phyloP scores from a whole-genome alignment of 2,113 vertebrate species.

The Phylloscopus trochiloides region DNA sequence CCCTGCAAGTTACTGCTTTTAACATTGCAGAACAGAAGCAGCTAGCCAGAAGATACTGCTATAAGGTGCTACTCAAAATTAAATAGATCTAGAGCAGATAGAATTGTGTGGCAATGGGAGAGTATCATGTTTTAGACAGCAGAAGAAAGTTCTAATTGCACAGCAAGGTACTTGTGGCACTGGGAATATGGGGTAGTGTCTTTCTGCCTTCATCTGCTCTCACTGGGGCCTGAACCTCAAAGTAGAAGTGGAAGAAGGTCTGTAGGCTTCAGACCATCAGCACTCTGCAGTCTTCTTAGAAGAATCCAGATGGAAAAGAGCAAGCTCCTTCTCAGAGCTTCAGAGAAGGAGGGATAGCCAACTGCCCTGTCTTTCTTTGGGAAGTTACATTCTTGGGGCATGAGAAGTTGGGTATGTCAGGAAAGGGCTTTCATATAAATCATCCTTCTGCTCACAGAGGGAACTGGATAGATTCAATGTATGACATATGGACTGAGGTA shows the following conservation, averaged over 20 bases:
- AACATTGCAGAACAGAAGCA: neutral
- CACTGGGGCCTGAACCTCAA: neutral
- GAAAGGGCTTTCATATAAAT: constrained; percentile 30
- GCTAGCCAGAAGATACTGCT: neutral
- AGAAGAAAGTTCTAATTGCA: neutral
- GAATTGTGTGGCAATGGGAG: neutral
- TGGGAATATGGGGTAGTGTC: neutral
- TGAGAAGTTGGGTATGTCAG: constrained; percentile 8
- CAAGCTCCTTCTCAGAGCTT: neutral
- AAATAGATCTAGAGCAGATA: neutral
- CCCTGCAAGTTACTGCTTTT: neutral
- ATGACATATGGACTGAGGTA: neutral
- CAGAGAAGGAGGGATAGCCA: neutral
- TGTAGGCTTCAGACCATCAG: neutral
- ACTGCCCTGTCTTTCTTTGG: neutral
- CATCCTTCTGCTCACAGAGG: neutral
- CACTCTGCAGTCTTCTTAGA: neutral
- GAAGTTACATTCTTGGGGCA: neutral
- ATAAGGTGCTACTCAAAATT: neutral
- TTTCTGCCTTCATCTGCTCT: neutral
- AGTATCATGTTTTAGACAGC: neutral
- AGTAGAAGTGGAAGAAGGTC: neutral
- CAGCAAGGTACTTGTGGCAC: neutral
- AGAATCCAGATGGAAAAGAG: neutral
- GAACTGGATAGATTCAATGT: neutral